Evolutionary conservation across 2,797 vertebrate genomes (phyloP), one percentile per base, ranked within the genome.

Genomic region (Acipenser ruthenus): DNA sequence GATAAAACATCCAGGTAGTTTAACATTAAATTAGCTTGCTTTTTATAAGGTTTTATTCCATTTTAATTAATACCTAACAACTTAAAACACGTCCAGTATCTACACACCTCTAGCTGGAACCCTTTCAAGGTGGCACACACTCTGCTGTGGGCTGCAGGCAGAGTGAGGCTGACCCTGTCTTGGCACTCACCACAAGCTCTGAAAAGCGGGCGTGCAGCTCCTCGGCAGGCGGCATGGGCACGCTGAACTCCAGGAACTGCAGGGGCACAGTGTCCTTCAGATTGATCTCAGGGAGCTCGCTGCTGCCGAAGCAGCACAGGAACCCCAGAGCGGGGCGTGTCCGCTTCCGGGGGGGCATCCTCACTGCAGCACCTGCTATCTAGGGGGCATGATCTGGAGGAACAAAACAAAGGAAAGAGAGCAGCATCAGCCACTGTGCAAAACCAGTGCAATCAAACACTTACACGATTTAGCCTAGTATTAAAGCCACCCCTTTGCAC

Each of bases 321-420:
- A 99, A 94, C 74, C 95, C 93, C 88, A 98, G 78, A 11, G 91
- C 91, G 77, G 94, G 92, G 84, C 93, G 91, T 66, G 90, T 94
- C 88, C 96, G 92, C 87, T 98, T 99, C 78, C 95, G 90, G 75
- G 93, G 93, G 49, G 95, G 95, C 96, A 98, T 99, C 83, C 75
- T 91, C 83, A 85, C 83, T 69, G 48, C 65, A 82, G 69, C 5
- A 69, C 73, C 51, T 81, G 90, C 90, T 95, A 97, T 92, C 93
- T 95, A 84, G 84, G 87, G 84, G 91, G 93, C 84, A 90, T 92
- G 85, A 90, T 92, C 95, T 98, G 77, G 4, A 89, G 76, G 62
- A 6, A 77, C 69, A 15, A 68, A 7, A 8, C 58, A 15, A 55
- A 11, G 4, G 8, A 10, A 69, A 69, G n/a, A 37, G 12, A 10